Evolutionary conservation across 2,797 vertebrate species (phyloP).

Genomic region (Gymnocypris eckloni): DNA sequence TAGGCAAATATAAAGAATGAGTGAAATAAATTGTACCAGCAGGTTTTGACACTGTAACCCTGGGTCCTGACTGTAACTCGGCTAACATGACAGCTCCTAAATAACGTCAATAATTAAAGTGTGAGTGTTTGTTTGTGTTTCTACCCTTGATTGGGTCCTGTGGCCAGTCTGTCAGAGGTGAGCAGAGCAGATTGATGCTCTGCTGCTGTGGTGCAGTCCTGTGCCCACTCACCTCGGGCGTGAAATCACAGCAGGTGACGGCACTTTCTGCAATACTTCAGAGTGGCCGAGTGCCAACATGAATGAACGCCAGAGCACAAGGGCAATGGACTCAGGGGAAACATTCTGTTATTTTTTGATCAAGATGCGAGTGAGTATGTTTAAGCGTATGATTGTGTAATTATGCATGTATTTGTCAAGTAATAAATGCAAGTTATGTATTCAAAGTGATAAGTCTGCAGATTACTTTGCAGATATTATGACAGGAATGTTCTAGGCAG

Average conservation of each 20-base stretch:
- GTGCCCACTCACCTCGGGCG: conserved; percentile 13
- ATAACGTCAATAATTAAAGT: conserved; percentile 1
- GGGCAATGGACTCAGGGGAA: not conserved
- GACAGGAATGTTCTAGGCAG: not conserved
- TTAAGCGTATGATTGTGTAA: not conserved
- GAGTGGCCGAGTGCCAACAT: conserved; percentile 8
- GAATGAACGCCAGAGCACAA: conserved; percentile 12
- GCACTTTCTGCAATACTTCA: conserved; percentile 5
- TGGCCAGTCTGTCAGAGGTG: conserved; percentile 12
- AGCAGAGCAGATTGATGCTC: conserved; percentile 29
- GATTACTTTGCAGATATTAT: not conserved
- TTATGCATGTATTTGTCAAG: not conserved
- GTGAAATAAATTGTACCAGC: not conserved
- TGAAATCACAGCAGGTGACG: conserved; percentile 46
- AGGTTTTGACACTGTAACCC: conserved; percentile 17
- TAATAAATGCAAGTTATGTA: not conserved
- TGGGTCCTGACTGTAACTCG: not conserved
- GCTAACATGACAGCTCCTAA: conserved; percentile 9
- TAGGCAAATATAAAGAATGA: not conserved
- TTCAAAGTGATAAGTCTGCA: not conserved
- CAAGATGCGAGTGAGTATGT: not conserved
- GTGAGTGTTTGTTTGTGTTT: not conserved
- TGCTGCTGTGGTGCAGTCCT: conserved; percentile 19
- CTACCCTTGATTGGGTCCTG: not conserved
- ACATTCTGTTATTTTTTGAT: not conserved